phyloP scores from a whole-genome alignment of 2,888 invertebrate species.

The Tuberolachnus salignus region DNA sequence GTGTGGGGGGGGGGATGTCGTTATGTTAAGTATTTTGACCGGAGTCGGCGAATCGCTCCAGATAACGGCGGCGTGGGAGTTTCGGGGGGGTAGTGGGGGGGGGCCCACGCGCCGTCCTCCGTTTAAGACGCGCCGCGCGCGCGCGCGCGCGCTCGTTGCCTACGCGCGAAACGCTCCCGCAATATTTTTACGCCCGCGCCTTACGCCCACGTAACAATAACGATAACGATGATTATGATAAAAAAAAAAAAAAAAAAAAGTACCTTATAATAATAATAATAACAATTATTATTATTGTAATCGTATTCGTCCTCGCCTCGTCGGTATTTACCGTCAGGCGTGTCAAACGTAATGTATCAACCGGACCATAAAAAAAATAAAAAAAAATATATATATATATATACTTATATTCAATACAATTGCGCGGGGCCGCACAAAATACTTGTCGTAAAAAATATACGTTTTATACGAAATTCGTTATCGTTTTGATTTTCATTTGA shows the following conservation, averaged over 20 bases:
- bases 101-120: constrained; percentile 34
- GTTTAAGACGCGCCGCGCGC: constrained; percentile 9
- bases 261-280: too few species aligned
- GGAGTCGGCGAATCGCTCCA: constrained; percentile 38
- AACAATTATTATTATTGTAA: too few species aligned
- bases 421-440: too few species aligned
- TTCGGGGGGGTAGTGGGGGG: neutral
- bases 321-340: neutral
- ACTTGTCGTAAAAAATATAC: too few species aligned
- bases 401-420: too few species aligned
- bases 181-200: constrained; percentile 49
- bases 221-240: constrained; percentile 10
- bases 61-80: constrained; percentile 31
- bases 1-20: neutral
- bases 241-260: too few species aligned
- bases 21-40: too few species aligned
- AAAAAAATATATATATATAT: too few species aligned
- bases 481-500: too few species aligned
- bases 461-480: too few species aligned
- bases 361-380: too few species aligned
- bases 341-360: too few species aligned
- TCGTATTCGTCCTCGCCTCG: neutral
- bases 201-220: constrained; percentile 28
- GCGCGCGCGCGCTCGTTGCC: constrained; percentile 25
- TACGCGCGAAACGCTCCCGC: constrained; percentile 40